These are phyloP conservation scores for Elephas maximus DNA, from an alignment of 2,113 vertebrate species.

Conservation along the genomic window DNA sequence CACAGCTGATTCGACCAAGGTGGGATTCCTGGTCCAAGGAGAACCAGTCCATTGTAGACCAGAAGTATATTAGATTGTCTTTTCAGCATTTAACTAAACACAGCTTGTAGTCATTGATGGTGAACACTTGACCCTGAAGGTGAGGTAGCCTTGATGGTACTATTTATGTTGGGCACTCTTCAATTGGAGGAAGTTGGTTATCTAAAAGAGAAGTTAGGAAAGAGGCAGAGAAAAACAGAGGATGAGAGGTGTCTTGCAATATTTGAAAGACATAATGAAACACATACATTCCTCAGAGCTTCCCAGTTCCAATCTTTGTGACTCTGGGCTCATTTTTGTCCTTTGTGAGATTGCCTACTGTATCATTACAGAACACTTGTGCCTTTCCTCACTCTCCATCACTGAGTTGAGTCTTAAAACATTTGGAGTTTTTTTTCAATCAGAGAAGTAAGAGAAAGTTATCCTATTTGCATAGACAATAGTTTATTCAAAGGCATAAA, in stretches of 20 bases:
- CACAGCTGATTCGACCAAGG: not conserved
- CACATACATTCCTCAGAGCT: fast-evolving
- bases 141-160: fast-evolving
- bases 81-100: not conserved
- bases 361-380: not conserved
- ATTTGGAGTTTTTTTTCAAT: not conserved
- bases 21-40: fast-evolving
- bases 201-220: not conserved
- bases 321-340: not conserved
- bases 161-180: not conserved
- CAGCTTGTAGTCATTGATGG: too few species aligned
- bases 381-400: not conserved
- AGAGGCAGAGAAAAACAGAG: not conserved
- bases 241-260: not conserved
- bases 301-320: not conserved
- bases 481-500: not conserved
- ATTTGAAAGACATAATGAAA: not conserved
- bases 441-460: not conserved
- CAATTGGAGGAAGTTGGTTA: not conserved
- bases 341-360: not conserved
- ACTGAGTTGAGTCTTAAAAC: not conserved
- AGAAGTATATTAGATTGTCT: not conserved
- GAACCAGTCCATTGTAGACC: not conserved
- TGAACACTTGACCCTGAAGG: not conserved
- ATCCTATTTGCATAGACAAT: not conserved